These are phyloP conservation scores for Tor tambroides DNA, from an alignment of 2,113 vertebrate species.

Conservation along the genomic window DNA sequence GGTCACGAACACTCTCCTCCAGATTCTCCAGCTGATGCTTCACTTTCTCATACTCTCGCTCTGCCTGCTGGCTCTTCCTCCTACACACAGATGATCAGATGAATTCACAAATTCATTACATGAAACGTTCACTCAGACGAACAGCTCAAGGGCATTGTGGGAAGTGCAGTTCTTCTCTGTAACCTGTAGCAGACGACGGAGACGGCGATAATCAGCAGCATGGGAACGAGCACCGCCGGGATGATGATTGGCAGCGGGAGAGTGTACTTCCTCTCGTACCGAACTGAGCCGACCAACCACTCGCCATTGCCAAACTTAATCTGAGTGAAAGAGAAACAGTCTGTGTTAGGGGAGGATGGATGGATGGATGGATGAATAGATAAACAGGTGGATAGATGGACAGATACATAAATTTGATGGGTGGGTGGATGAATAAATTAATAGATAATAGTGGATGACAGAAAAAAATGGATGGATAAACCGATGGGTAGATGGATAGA, in stretches of 20 bases:
- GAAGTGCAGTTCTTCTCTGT: constrained; percentile 29
- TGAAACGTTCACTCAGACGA: not conserved
- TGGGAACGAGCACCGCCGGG: constrained; percentile 90
- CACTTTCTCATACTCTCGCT: constrained; percentile 96
- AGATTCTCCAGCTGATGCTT: constrained; percentile 93
- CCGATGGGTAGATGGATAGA: no score
- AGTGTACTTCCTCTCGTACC: constrained; percentile 82
- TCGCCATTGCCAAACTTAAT: constrained; percentile 90
- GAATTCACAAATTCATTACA: constrained; percentile 8
- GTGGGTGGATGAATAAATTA: no score
- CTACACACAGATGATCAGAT: constrained; percentile 66
- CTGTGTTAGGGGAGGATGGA: not conserved
- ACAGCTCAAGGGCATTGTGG: not conserved
- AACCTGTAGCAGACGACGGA: constrained; percentile 96
- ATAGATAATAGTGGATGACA: no score
- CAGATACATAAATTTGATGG: no score
- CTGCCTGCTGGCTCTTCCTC: constrained; percentile 96
- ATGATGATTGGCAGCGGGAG: constrained; percentile 88
- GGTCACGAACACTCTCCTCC: constrained; percentile 95
- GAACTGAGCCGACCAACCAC: constrained; percentile 87
- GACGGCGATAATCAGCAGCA: constrained; percentile 85
- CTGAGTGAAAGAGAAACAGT: constrained; percentile 69
- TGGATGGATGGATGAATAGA: not conserved
- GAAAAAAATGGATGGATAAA: not conserved
- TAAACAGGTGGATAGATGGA: not conserved